phyloP scores from a whole-genome alignment of 2,113 vertebrate species.

The Boulengeromyrus knoepffleri region DNA sequence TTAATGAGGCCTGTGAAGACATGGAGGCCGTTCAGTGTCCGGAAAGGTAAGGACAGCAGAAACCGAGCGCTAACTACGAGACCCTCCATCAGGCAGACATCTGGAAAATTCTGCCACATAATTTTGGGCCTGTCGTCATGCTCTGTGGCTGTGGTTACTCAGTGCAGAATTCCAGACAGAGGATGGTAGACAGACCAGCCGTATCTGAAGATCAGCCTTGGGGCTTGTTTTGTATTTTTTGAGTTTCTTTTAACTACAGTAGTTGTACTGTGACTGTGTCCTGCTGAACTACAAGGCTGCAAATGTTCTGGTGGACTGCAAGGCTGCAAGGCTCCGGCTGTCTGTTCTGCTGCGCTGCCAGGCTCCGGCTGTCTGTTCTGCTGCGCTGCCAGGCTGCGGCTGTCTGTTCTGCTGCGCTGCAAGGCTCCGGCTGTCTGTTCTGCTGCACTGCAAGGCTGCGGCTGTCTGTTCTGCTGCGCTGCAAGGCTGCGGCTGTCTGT shows the following conservation, averaged over 20 bases:
- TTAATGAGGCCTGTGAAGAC: constrained; percentile 46
- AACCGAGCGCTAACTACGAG: neutral
- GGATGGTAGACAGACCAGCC: neutral
- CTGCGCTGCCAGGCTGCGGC: neutral
- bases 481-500: too few relatives aligned
- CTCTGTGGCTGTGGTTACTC: neutral
- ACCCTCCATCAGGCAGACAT: neutral
- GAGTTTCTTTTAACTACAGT: neutral
- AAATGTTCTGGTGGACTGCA: neutral
- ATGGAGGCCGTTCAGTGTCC: constrained; percentile 66
- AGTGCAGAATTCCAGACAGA: neutral
- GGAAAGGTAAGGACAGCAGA: constrained; percentile 59
- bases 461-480: neutral
- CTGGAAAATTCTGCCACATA: neutral
- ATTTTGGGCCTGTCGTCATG: neutral
- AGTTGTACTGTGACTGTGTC: neutral
- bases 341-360: neutral
- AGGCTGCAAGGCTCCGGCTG: neutral
- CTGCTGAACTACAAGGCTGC: neutral
- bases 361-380: neutral
- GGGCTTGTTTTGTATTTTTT: neutral
- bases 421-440: neutral
- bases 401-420: neutral
- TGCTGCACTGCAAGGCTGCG: neutral
- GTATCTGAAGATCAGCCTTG: neutral